Base-by-base conservation (phyloP, 2,888 invertebrate species). In the Drosophila macrospina region DNA sequence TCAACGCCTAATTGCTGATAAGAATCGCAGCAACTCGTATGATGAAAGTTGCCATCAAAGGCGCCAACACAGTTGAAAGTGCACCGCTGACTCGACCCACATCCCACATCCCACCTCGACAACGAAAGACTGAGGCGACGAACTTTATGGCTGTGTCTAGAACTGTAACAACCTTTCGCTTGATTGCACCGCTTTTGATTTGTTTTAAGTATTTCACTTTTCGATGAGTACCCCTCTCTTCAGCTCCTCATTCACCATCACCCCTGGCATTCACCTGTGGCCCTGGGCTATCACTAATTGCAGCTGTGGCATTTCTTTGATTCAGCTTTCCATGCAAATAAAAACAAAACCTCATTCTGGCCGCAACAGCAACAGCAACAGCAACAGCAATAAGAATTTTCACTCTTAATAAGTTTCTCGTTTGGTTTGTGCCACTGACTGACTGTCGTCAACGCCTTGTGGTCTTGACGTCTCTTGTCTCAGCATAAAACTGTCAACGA, bases 341-440 rank as follows among this genome's bases (percentile, higher is more conserved):
- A 51, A 48, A 61, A 61, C 69, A 74, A 69, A 78, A 72, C 75
- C 65, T 48, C 67, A 79, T 86, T 86, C 87, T 72, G 69, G 65
- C 57, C 52, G 8, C 36, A 36, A 41, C 52, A 48, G 34, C 61
- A 37, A 42, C n/a, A n/a, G n/a, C n/a, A n/a, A n/a, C n/a, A n/a
- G 8, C 36, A 36, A 41, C 52, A 48, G 34, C 61, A 37, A 42
- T 55, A 54, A 81, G 70, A 86, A 86, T 85, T 84, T 84, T 84
- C 87, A 84, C 87, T 84, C 87, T 85, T 86, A 80, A 78, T 78
- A 87, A 87, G 85, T 85, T 75, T 78, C 85, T 87, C 57, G 82
- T 81, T 86, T 73, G 63, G 60, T 61, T 69, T 84, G 84, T 84
- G 86, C 86, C 81, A 86, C 78, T 86, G 83, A 78, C 86, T 80